Conservation (phyloP, 2,113 vertebrate genomes). For the Phyllostomus hastatus region DNA sequence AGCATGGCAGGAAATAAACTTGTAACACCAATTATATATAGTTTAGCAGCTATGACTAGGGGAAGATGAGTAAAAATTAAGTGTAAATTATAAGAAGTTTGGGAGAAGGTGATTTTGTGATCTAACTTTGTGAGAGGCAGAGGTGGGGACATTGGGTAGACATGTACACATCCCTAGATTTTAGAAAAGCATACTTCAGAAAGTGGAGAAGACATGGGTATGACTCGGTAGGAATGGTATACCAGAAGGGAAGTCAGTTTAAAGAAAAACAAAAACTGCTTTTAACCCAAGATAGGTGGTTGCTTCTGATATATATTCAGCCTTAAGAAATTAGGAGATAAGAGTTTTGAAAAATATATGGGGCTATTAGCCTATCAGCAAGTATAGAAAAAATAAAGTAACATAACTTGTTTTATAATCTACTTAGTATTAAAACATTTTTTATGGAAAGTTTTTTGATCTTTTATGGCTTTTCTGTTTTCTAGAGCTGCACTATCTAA, state of each 20-base stretch:
- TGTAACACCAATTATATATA: background rate
- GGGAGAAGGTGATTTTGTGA: background rate
- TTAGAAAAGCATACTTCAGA: background rate
- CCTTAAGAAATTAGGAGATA: background rate
- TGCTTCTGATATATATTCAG: background rate
- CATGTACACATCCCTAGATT: background rate
- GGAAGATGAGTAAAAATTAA: background rate
- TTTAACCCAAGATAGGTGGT: background rate
- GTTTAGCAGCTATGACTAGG: background rate
- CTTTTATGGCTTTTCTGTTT: background rate
- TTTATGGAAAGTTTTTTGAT: background rate
- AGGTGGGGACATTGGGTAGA: background rate
- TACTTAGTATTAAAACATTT: background rate
- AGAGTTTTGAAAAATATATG: background rate
- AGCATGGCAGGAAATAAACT: background rate
- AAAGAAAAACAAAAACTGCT: background rate
- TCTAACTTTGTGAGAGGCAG: background rate
- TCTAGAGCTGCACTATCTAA: background rate
- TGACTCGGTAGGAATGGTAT: background rate
- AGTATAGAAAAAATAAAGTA: background rate
- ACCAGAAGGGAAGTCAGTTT: background rate
- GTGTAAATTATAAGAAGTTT: background rate
- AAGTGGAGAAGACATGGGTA: background rate
- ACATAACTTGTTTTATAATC: background rate
- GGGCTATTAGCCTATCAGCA: background rate